Evolutionary conservation across 2,888 invertebrate genomes (phyloP).

Genomic region (Himalopsyche japonica): DNA sequence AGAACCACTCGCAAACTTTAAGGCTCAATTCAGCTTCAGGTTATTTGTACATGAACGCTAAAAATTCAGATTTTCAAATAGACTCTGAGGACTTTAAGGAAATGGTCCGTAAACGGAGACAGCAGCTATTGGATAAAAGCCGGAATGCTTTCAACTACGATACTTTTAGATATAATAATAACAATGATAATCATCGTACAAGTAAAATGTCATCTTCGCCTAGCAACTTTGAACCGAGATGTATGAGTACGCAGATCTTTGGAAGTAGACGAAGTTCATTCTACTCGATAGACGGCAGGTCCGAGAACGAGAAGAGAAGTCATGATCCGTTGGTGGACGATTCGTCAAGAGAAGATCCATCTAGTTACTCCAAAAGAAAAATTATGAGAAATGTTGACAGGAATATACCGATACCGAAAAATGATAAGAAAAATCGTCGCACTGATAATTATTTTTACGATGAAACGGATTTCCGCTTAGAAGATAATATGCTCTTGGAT

Average conservation of each 20-base stretch:
- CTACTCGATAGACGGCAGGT: constrained; percentile 52
- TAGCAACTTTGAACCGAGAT: constrained; percentile 44
- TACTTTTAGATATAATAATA: constrained; percentile 49
- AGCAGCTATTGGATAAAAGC: constrained; percentile 53
- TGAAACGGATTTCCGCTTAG: constrained; percentile 56
- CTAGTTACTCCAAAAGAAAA: constrained; percentile 56
- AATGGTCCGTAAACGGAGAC: constrained; percentile 54
- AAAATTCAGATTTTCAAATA: constrained; percentile 55
- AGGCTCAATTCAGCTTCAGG: constrained; percentile 58
- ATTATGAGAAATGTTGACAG: constrained; percentile 56
- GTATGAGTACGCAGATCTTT: constrained; percentile 47
- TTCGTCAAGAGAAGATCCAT: constrained; percentile 57
- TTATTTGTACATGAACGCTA: constrained; percentile 59
- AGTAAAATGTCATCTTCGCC: constrained; percentile 31
- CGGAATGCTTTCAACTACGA: constrained; percentile 42
- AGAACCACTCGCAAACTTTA: constrained; percentile 52
- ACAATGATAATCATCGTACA: constrained; percentile 42
- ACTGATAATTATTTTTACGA: constrained; percentile 58
- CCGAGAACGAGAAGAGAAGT: constrained; percentile 50
- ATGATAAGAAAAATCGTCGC: constrained; percentile 41
- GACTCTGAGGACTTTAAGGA: constrained; percentile 57
- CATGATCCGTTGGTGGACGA: constrained; percentile 57
- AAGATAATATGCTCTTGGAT: constrained; percentile 58
- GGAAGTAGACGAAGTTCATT: constrained; percentile 52
- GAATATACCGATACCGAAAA: constrained; percentile 46